phyloP scores from a whole-genome alignment of 2,113 vertebrate genomes.

The Rousettus leschenaultii region DNA sequence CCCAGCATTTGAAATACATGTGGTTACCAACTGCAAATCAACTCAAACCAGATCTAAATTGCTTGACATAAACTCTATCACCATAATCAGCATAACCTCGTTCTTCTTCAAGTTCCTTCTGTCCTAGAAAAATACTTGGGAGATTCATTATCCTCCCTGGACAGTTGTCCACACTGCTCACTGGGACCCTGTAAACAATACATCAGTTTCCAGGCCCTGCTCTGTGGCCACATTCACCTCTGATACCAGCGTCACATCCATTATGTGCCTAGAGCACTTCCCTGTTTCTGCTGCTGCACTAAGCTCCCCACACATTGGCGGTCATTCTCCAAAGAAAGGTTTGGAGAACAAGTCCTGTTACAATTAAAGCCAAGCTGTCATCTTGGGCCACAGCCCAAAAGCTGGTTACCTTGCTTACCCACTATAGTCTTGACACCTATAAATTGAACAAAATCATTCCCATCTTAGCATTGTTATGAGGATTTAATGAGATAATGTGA shows the following conservation, averaged over 20 bases:
- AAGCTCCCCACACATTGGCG: neutral
- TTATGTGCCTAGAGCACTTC: neutral
- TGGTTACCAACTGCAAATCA: neutral
- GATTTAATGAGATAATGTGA: neutral
- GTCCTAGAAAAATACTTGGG: neutral
- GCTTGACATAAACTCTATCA: neutral
- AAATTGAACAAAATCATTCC: neutral
- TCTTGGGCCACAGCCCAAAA: neutral
- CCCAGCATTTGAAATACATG: neutral
- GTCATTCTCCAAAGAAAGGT: neutral
- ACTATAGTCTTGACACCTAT: neutral
- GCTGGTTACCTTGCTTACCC: neutral
- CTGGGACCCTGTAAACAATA: neutral
- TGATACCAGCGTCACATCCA: neutral
- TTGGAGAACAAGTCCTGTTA: neutral
- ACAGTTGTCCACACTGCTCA: neutral
- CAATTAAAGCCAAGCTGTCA: neutral
- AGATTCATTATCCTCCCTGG: neutral
- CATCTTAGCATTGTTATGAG: neutral
- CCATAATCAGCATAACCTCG: neutral
- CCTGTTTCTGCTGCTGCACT: neutral
- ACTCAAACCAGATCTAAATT: neutral
- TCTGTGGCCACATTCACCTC: neutral
- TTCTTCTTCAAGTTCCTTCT: neutral
- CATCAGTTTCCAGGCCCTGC: neutral